Base-by-base conservation (phyloP, 2,113 vertebrate genomes). In the Rhinolophus sinicus region DNA sequence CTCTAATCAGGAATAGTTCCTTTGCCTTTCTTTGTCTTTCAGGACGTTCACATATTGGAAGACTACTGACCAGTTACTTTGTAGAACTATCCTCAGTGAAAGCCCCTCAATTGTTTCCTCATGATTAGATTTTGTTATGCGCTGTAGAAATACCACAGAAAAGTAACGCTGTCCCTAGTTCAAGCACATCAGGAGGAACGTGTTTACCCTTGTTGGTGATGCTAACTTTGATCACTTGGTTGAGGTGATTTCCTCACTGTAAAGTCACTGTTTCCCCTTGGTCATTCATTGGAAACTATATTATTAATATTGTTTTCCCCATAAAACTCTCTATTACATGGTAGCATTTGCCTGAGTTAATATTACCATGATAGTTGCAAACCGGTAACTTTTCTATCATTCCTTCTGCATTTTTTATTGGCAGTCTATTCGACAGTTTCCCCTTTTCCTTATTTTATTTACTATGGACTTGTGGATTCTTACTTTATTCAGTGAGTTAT, bases 111-210 rank as follows among this genome's bases (percentile, higher is more conserved):
- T 15, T 77, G 72, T 58, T 93, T 95, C 64, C 40, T 60, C 28
- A 5, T 78, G 47, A 65, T 72, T 90, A 76, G 69, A 91, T 38
- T 80, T 77, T 94, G 70, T 88, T 35, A 86, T 13, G 38, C 21
- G 88, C 35, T 67, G 88, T 28, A 80, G 64, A 91, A 83, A 90
- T 33, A 80, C 30, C 72, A 97, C 22, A 78, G 70, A 35, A 47
- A 73, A 60, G 62, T 58, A 50, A 65, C 18, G 28, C 52, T 62
- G n/a, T 13, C 16, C 64, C 56, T 33, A 33, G 14, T 54, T 95
- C 54, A 78, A 52, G 9, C 64, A 19, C 69, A 54, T 82, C 40
- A 77, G 38, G 50, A 93, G 14, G 44, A 40, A 87, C 14, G 24
- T 4, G 35, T 56, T 77, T 64, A 52, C 33, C 2, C 75, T 60